A percentile compares a stretch with the other conserved stretches of the same genome.
Evolutionary conservation across 1,140 invertebrate species (phyloP).

Genomic region (Drosophila azteca): DNA sequence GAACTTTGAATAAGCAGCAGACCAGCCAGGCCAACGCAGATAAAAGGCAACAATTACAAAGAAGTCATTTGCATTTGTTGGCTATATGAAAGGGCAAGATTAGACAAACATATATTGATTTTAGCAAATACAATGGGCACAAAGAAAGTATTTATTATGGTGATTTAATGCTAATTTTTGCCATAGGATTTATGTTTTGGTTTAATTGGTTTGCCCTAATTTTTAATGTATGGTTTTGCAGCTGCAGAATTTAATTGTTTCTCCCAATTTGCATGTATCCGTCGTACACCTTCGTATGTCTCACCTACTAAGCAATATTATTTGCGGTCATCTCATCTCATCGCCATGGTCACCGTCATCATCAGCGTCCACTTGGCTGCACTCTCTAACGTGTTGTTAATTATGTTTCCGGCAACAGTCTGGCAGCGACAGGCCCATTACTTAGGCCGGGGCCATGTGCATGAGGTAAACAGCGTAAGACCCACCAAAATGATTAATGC

Average conservation of each 20-base stretch:
- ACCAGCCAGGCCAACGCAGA: too few relatives aligned
- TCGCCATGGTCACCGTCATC: not conserved
- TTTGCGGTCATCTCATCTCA: not conserved
- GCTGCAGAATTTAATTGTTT: too few relatives aligned
- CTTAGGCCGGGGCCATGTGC: conserved; percentile 27
- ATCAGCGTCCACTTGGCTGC: not conserved
- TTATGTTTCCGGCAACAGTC: conserved; percentile 50
- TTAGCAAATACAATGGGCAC: not conserved
- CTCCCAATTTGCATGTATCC: too few relatives aligned
- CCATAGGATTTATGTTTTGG: too few relatives aligned
- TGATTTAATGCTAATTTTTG: too few relatives aligned
- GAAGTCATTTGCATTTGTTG: conserved; percentile 37
- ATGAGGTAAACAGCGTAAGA: conserved; percentile 22
- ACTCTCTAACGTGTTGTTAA: conserved; percentile 60
- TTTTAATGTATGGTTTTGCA: too few relatives aligned
- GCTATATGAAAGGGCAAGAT: not conserved
- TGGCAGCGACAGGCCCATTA: conserved; percentile 58
- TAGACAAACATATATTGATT: conserved; percentile 14
- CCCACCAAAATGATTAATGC: conserved; percentile 37
- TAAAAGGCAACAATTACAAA: conserved; percentile 33
- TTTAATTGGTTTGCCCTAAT: too few relatives aligned
- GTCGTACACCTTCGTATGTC: too few relatives aligned
- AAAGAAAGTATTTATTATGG: not conserved
- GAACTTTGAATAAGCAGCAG: conserved; percentile 41
- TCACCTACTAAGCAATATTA: too few relatives aligned